Evolutionary conservation across 1,140 invertebrate genomes (phyloP).

Genomic region (Solenopsis fugax): DNA sequence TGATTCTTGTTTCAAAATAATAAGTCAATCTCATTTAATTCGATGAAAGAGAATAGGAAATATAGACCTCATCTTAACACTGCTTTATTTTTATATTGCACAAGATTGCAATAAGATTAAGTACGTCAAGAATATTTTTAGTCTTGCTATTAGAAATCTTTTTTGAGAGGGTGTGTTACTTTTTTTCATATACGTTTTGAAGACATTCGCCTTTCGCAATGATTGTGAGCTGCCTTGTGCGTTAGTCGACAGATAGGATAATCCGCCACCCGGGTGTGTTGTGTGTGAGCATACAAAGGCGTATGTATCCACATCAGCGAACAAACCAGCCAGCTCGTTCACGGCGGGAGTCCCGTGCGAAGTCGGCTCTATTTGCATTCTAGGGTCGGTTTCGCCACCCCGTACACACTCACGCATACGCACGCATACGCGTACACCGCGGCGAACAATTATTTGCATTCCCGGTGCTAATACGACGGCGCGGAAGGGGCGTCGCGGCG

Average conservation of each 20-base stretch:
- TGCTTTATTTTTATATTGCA: too few species aligned
- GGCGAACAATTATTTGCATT: slow-evolving; percentile 85
- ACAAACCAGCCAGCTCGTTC: slow-evolving; percentile 53
- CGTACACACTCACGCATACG: slow-evolving; percentile 22
- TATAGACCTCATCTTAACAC: too few species aligned
- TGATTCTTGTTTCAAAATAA: too few species aligned
- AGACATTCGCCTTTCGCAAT: not conserved
- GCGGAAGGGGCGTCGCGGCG: slow-evolving; percentile 43
- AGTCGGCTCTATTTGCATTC: slow-evolving; percentile 85
- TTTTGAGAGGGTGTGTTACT: too few species aligned
- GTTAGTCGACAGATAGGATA: slow-evolving; percentile 28
- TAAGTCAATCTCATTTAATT: too few species aligned
- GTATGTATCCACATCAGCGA: slow-evolving; percentile 64
- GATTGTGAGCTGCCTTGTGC: not conserved
- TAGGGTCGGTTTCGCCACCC: slow-evolving; percentile 78
- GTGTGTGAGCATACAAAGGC: slow-evolving; percentile 31
- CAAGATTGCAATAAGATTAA: too few species aligned
- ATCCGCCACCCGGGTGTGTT: slow-evolving; percentile 28
- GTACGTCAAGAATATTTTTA: too few species aligned
- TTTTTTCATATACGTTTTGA: not conserved
- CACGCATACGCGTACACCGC: slow-evolving; percentile 29
- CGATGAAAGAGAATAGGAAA: too few species aligned
- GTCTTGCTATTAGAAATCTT: too few species aligned
- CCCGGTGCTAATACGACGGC: slow-evolving; percentile 74
- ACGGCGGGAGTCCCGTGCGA: slow-evolving; percentile 52